A percentile compares a stretch with the other conserved stretches of the same genome.
Evolutionary conservation across 2,113 vertebrate species (phyloP).

Genomic region (Mionectes macconnelli): DNA sequence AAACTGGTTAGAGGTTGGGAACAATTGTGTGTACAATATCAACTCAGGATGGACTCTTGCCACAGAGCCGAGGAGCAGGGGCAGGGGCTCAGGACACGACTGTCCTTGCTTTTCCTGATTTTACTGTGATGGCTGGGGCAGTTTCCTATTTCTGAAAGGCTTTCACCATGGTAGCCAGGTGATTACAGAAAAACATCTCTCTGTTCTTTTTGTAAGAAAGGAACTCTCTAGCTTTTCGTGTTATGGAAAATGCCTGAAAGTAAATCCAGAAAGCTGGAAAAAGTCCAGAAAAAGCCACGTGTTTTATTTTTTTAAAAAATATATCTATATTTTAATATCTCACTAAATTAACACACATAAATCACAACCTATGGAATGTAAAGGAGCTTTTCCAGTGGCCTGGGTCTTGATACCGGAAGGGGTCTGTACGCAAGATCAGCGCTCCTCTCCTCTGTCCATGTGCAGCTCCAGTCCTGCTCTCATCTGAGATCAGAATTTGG

Average conservation of each 20-base stretch:
- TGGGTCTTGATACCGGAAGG: neutral
- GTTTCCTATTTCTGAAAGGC: neutral
- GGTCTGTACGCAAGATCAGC: neutral
- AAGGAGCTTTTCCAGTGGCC: neutral
- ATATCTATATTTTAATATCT: neutral
- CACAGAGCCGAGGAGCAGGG: neutral
- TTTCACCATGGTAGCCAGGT: accelerated
- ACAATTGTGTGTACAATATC: neutral
- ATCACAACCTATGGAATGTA: neutral
- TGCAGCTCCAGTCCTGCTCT: neutral
- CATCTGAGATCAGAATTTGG: neutral
- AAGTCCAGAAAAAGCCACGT: neutral
- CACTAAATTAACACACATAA: neutral
- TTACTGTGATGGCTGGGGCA: neutral
- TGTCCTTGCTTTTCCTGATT: neutral
- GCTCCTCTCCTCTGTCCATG: neutral
- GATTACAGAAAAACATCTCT: neutral
- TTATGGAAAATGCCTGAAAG: neutral
- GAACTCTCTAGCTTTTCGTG: neutral
- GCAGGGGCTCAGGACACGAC: too few species aligned
- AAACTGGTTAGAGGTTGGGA: neutral
- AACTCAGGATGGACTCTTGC: accelerated
- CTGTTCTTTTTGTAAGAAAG: neutral
- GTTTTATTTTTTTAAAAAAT: neutral
- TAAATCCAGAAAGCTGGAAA: neutral